Percentiles rank a stretch among this genome's conserved stretches.
These are phyloP conservation scores for Camponotus fellah DNA, from an alignment of 2,888 invertebrate genomes.

Conservation along the genomic window DNA sequence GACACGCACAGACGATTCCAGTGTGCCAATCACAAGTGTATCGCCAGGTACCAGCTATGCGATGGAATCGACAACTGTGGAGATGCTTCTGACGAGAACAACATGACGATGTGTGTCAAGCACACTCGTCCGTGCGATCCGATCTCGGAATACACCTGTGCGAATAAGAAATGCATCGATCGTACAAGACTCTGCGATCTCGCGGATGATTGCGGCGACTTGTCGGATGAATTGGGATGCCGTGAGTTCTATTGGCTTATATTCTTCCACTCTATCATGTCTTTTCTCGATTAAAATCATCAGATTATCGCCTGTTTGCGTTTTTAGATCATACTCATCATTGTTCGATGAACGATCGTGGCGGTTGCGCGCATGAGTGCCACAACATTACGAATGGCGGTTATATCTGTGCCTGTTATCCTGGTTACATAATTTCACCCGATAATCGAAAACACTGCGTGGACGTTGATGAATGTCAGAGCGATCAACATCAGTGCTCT, in stretches of 20 bases:
- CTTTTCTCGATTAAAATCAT: not conserved
- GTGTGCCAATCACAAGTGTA: conserved; percentile 95
- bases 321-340: conserved; percentile 85
- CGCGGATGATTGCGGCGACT: conserved; percentile 96
- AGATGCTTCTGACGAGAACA: conserved; percentile 98
- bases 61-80: conserved; percentile 97
- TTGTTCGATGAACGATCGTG: conserved; percentile 87
- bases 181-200: conserved; percentile 94
- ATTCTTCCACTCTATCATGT: not conserved
- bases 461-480: conserved; percentile 96
- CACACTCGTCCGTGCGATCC: conserved; percentile 92
- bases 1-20: conserved; percentile 94
- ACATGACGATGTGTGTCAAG: conserved; percentile 95
- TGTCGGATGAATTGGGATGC: conserved; percentile 96
- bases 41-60: conserved; percentile 94
- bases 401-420: conserved; percentile 96
- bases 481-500: conserved; percentile 95
- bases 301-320: not conserved
- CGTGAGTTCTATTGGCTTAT: conserved; percentile 87
- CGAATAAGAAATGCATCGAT: conserved; percentile 94
- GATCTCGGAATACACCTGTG: conserved; percentile 94
- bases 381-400: conserved; percentile 94
- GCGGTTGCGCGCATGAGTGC: conserved; percentile 97
- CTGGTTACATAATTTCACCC: conserved; percentile 93
- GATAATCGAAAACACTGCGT: conserved; percentile 94